Conservation (phyloP, 1,140 invertebrate genomes). For the Mizuhopecten yessoensis region DNA sequence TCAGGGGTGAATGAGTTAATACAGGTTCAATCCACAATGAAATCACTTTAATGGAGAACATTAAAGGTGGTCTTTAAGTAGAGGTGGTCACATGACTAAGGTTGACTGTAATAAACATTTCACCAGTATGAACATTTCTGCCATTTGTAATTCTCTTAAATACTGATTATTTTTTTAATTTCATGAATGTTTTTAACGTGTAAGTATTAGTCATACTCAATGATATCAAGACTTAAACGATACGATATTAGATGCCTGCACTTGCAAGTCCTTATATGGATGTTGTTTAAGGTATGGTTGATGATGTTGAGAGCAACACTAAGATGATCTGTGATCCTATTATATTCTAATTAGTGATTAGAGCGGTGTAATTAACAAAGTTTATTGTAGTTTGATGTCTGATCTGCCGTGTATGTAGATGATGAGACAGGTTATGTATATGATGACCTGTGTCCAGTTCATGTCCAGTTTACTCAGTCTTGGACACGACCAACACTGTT, state of each 20-base stretch:
- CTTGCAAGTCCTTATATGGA: constrained; percentile 27
- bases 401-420: not conserved
- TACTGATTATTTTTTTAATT: not conserved
- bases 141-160: not conserved
- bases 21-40: no score
- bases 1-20: no score
- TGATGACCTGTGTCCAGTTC: not conserved
- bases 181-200: not conserved
- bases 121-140: not conserved
- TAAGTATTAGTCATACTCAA: not conserved
- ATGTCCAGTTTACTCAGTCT: not conserved
- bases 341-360: constrained; percentile 23
- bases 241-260: not conserved
- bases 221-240: no score
- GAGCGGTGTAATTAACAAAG: not conserved
- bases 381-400: not conserved
- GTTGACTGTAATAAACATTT: no score
- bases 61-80: no score
- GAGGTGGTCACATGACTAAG: no score
- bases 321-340: constrained; percentile 34
- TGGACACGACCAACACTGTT: not conserved
- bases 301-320: constrained; percentile 27
- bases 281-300: constrained; percentile 10
- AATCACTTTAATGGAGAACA: no score
- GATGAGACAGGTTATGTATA: no score